phyloP scores from a whole-genome alignment of 1,140 invertebrate species.

The Chymomyza costata region DNA sequence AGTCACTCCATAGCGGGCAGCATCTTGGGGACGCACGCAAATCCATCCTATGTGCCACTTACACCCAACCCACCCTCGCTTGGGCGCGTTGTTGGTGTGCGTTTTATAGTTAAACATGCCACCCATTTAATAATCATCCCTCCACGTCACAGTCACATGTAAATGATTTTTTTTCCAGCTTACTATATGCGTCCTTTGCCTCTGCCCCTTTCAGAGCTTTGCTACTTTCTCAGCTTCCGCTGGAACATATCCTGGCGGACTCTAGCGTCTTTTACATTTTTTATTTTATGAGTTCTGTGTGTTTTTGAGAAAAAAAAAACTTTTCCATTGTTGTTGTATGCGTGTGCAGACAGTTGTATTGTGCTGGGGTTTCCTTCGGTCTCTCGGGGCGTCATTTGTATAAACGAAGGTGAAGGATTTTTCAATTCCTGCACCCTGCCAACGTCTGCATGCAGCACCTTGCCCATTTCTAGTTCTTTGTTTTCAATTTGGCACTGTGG shows the following conservation, averaged over 20 bases:
- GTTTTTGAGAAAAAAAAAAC: constrained; percentile 4
- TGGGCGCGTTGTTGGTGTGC: constrained; percentile 31
- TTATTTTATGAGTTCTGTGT: constrained; percentile 16
- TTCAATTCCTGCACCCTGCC: constrained; percentile 50
- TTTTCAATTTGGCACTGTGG: constrained; percentile 35
- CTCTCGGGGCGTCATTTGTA: constrained; percentile 74
- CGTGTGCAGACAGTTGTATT: constrained; percentile 40
- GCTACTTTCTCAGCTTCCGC: constrained; percentile 43
- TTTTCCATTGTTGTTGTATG: constrained; percentile 22
- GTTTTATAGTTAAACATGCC: constrained; percentile 74
- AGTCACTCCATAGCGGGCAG: constrained; percentile 3
- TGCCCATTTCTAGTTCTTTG: constrained; percentile 23
- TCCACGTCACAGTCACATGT: constrained; percentile 58
- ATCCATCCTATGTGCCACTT: constrained; percentile 51
- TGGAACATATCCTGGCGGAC: constrained; percentile 41
- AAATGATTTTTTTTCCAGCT: constrained; percentile 65
- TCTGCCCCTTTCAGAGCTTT: constrained; percentile 14
- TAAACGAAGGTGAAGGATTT: constrained; percentile 74
- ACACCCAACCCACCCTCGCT: constrained; percentile 43
- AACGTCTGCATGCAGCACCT: not conserved
- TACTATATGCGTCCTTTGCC: constrained; percentile 8
- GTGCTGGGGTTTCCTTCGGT: constrained; percentile 25
- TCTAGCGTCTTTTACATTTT: constrained; percentile 28
- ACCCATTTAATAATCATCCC: constrained; percentile 75
- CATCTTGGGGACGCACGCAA: constrained; percentile 15